Evolutionary conservation across 2,797 vertebrate species (phyloP).

Genomic region (Spheniscus humboldti): DNA sequence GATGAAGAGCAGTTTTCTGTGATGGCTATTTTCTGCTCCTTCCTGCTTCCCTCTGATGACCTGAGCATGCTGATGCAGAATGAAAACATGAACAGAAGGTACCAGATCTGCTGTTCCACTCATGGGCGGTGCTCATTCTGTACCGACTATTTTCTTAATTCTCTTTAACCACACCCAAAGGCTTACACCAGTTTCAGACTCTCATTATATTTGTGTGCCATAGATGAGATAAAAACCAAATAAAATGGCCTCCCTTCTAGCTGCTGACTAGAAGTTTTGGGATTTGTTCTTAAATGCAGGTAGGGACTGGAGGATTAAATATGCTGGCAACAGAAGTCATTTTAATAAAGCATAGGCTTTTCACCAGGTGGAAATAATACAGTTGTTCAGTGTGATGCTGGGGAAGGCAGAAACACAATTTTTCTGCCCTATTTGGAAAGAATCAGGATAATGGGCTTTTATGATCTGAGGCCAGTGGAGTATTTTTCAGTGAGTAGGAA

Average conservation of each 20-base stretch:
- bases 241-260: not conserved
- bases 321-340: not conserved
- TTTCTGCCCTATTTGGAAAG: not conserved
- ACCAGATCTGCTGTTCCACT: not conserved
- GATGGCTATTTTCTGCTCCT: not conserved
- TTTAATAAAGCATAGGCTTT: not conserved
- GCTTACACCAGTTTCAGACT: not conserved
- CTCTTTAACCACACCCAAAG: not conserved
- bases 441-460: not conserved
- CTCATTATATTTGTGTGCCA: not conserved
- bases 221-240: not conserved
- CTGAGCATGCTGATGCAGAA: not conserved
- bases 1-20: not conserved
- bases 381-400: not conserved
- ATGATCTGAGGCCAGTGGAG: rapidly evolving
- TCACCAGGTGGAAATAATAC: not conserved
- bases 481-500: not conserved
- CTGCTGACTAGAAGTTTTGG: not conserved
- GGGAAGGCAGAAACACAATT: not conserved
- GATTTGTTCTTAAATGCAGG: not conserved
- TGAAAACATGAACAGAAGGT: not conserved
- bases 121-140: rapidly evolving
- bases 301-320: not conserved
- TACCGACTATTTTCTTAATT: not conserved
- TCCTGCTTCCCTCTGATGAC: not conserved